phyloP scores from a whole-genome alignment of 2,113 vertebrate genomes.

The Pleuronectes platessa region DNA sequence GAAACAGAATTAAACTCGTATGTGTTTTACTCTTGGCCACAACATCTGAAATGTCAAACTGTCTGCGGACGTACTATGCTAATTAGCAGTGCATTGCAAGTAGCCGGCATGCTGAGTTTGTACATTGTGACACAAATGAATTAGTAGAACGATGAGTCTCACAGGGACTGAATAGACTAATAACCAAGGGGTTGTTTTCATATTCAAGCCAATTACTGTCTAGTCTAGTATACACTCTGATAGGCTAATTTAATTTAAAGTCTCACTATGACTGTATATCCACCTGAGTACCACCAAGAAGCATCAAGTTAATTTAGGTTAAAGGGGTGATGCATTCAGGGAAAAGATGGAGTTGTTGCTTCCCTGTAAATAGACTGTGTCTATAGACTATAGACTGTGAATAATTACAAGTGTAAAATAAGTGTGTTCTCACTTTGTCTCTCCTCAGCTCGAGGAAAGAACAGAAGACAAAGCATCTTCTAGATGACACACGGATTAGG shows the following conservation, averaged over 20 bases:
- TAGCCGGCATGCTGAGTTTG: neutral
- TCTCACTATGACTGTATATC: neutral
- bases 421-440: conserved; percentile 13
- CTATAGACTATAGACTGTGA: neutral
- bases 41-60: neutral
- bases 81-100: conserved; percentile 24
- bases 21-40: conserved; percentile 17
- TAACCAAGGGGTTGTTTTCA: neutral
- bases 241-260: neutral
- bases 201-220: conserved; percentile 5
- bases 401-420: neutral
- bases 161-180: conserved; percentile 12
- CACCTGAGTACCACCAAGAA: neutral
- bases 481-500: conserved; percentile 67
- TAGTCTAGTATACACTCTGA: neutral
- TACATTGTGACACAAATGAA: conserved; percentile 20
- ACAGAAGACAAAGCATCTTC: conserved; percentile 95
- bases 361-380: neutral
- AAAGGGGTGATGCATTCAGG: neutral
- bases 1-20: neutral
- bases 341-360: neutral
- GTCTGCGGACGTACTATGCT: neutral
- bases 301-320: neutral
- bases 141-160: neutral
- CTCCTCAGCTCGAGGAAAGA: conserved; percentile 90